Conservation (phyloP, 2,888 invertebrate species). For the Xestia c-nigrum region DNA sequence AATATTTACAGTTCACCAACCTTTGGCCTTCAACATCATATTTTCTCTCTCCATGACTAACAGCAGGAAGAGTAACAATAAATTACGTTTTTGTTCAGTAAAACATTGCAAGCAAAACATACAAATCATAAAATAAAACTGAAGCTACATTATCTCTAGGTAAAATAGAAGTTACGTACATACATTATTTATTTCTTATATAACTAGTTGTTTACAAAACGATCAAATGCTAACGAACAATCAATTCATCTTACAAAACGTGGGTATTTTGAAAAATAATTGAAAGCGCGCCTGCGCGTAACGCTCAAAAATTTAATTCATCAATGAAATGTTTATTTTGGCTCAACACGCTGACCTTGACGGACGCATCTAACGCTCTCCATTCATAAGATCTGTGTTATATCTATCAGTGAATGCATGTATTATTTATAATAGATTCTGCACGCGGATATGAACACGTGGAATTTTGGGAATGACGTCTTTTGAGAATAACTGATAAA, state of each 20-base stretch:
- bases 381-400: conserved; percentile 61
- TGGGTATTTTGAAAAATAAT: conserved; percentile 40
- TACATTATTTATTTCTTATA: conserved; percentile 41
- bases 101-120: conserved; percentile 38
- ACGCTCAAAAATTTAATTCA: conserved; percentile 48
- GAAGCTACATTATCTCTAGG: conserved; percentile 10
- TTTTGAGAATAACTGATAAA: not conserved
- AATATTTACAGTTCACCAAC: conserved; percentile 46
- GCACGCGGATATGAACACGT: conserved; percentile 13
- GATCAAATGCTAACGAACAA: conserved; percentile 32
- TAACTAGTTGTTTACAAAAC: conserved; percentile 42
- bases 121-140: conserved; percentile 46
- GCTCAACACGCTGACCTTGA: conserved; percentile 58
- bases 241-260: conserved; percentile 49
- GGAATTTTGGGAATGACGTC: conserved; percentile 18
- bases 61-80: conserved; percentile 25
- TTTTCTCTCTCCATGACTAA: conserved; percentile 29
- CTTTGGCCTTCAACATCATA: conserved; percentile 27
- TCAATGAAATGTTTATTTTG: conserved; percentile 65
- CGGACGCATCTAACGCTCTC: conserved; percentile 52
- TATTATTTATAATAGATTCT: conserved; percentile 42
- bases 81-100: conserved; percentile 27
- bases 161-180: conserved; percentile 39
- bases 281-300: conserved; percentile 18
- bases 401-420: conserved; percentile 55